A percentile compares a stretch with the other conserved stretches of the same genome.
Evolutionary conservation across 2,797 vertebrate species (phyloP).

Genomic region (Macroramphosus scolopax): DNA sequence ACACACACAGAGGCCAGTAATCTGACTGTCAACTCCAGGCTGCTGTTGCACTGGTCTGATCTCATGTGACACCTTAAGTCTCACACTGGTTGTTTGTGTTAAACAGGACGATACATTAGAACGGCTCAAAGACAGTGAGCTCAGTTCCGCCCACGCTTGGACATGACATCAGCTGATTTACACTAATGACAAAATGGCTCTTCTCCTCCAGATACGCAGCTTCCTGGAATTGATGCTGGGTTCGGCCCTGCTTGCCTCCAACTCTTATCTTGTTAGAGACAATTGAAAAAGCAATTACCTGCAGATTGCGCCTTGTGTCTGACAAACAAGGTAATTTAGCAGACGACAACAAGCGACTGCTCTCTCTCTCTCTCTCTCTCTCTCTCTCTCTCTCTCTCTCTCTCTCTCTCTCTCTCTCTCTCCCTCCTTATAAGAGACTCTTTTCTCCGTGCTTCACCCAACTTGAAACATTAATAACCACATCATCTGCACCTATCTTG

Average conservation of each 20-base stretch:
- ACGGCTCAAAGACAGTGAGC: constrained; percentile 23
- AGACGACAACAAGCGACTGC: constrained; percentile 30
- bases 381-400: too few species aligned
- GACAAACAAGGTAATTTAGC: constrained; percentile 53
- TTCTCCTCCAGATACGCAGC: constrained; percentile 14
- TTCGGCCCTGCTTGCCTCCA: constrained; percentile 41
- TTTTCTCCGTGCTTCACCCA: constrained; percentile 1
- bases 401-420: too few species aligned
- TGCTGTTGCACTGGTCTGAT: constrained; percentile 12
- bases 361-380: too few species aligned
- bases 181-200: constrained; percentile 47
- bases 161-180: constrained; percentile 51
- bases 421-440: constrained; percentile 8
- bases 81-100: constrained; percentile 1
- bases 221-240: constrained; percentile 32
- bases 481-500: constrained; percentile 25
- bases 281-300: constrained; percentile 69
- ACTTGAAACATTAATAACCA: constrained; percentile 54
- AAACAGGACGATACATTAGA: too few species aligned
- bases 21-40: too few species aligned
- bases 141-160: constrained; percentile 1
- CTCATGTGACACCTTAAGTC: constrained; percentile 9
- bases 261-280: constrained; percentile 60
- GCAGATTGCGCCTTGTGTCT: constrained; percentile 33
- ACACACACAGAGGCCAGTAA: too few species aligned